Conservation (phyloP, 2,888 invertebrate species). For the Stegophylla sp. region DNA sequence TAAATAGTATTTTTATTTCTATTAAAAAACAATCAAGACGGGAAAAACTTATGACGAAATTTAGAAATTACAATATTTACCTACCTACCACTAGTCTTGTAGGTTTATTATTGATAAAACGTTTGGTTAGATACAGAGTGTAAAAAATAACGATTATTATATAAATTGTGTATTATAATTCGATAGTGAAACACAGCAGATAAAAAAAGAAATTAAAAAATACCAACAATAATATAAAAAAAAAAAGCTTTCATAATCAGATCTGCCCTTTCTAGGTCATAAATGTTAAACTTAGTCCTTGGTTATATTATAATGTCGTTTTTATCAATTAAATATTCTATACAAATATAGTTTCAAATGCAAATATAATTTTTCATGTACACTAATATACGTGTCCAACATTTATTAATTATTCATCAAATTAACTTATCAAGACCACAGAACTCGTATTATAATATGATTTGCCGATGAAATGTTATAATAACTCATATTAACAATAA, state of each 20-base stretch:
- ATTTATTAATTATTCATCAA: constrained; percentile 43
- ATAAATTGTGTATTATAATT: neutral
- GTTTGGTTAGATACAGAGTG: neutral
- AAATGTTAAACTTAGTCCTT: constrained; percentile 48
- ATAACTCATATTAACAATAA: too few relatives aligned
- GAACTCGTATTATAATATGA: neutral
- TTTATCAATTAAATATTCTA: constrained; percentile 46
- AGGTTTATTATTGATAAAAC: constrained; percentile 20
- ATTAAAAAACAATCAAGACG: too few relatives aligned
- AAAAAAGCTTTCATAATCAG: constrained; percentile 9
- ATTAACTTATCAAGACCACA: constrained; percentile 37
- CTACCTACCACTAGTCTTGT: neutral
- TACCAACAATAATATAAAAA: constrained; percentile 35
- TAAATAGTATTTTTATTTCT: too few relatives aligned
- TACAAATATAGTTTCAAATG: constrained; percentile 35
- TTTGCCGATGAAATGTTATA: neutral
- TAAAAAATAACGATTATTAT: neutral
- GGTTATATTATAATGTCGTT: constrained; percentile 21
- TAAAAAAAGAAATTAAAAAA: constrained; percentile 24
- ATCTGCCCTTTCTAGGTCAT: constrained; percentile 43
- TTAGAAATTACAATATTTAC: too few relatives aligned
- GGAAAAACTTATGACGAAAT: too few relatives aligned
- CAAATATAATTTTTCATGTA: neutral
- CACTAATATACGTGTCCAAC: constrained; percentile 1
- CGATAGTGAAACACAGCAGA: neutral